These are phyloP conservation scores for Drosophila jambulina DNA, from an alignment of 1,140 invertebrate species.

Conservation along the genomic window DNA sequence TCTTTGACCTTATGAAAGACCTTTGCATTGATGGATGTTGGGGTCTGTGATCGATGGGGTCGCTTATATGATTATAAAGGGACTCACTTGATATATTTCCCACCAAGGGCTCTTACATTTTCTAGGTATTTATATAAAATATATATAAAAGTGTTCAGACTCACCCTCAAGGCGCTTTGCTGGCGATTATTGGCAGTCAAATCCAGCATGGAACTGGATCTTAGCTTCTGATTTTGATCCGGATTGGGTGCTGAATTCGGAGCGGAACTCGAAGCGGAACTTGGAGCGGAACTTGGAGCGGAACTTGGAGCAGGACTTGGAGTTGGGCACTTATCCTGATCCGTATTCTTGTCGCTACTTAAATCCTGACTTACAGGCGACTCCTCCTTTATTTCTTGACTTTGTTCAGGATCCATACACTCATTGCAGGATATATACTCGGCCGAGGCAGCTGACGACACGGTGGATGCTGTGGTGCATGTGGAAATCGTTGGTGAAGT, in stretches of 20 bases:
- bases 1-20: constrained; percentile 1
- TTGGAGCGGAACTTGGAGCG: not conserved
- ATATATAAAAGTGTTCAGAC: not conserved
- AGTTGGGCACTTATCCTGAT: not conserved
- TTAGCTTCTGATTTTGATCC: constrained; percentile 33
- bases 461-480: constrained; percentile 16
- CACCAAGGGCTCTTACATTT: not conserved
- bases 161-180: constrained; percentile 37
- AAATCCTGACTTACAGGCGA: not conserved
- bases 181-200: constrained; percentile 44
- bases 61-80: not conserved
- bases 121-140: not conserved
- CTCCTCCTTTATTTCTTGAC: not conserved
- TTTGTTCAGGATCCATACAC: constrained; percentile 4
- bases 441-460: constrained; percentile 15
- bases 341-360: not conserved
- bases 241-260: not conserved
- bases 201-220: constrained; percentile 60
- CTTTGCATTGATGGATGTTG: not conserved
- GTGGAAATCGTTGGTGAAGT: constrained; percentile 35
- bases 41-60: not conserved
- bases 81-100: not conserved
- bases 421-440: constrained; percentile 38
- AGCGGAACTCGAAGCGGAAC: not conserved
- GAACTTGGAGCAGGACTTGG: not conserved